Base-by-base conservation (phyloP, 2,888 invertebrate genomes). In the Leptinotarsa haldemani region DNA sequence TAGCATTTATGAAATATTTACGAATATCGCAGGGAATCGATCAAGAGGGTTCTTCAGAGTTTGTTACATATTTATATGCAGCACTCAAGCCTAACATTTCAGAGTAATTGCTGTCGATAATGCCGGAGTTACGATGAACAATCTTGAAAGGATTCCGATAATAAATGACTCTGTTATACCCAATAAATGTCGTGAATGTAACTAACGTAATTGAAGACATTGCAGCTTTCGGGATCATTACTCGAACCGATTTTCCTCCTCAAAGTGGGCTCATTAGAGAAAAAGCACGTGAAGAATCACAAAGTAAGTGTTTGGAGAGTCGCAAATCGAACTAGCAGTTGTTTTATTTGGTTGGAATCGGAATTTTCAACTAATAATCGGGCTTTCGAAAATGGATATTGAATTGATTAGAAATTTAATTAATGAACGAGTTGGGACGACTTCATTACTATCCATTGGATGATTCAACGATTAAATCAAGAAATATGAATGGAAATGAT, bases 1-100 rank as follows among this genome's bases (percentile, higher is more conserved):
- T 15, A 50, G 50, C n/a, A 50, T 50, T 50, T 22, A 56, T 56
- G 56, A 56, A 56, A 56, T 56, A 56, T 56, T 56, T 56, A 40
- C 40, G 40, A 40, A 9, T 40, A 22, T 56, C 13, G 56, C 20
- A 22, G 13, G 15, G 22, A 18, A 13, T 56, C 56, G 22, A 56
- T 56, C 56, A 12, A 20, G 9, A 2, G 20, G 40, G 18, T 20
- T 20, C 56, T 25, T 56, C 20, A 15, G 56, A 20, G 25, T 22
- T 56, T 56, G 56, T 20, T 56, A 56, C 56, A 56, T 22, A 56
- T 56, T 22, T 56, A 56, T 56, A 13, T 20, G 4, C 4, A 5
- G 25, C 56, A 56, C 22, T 56, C 15, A 22, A 56, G 56, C 15
- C 13, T 15, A 56, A 56, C 56, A 56, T 56, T 13, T 56, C 25